Percentiles rank a stretch among this genome's conserved stretches.
phyloP scores from a whole-genome alignment of 2,888 invertebrate genomes.

The Oligia latruncula region DNA sequence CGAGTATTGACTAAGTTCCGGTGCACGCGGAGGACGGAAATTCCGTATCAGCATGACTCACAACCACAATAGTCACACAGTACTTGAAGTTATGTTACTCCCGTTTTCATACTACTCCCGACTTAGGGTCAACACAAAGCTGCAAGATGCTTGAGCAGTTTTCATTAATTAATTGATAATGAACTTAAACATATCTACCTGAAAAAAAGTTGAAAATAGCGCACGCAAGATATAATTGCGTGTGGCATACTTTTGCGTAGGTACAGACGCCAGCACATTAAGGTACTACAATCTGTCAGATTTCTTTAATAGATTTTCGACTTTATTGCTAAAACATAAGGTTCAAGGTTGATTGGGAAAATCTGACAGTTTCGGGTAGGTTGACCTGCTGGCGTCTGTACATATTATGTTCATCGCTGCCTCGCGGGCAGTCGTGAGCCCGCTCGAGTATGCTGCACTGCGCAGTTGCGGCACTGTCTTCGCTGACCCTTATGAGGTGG shows the following conservation, averaged over 20 bases:
- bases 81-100: background rate
- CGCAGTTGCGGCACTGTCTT: background rate
- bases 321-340: too few relatives aligned
- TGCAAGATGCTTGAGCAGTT: background rate
- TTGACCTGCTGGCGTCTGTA: too few relatives aligned
- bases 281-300: too few relatives aligned
- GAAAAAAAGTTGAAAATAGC: background rate
- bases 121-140: background rate
- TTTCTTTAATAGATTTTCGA: too few relatives aligned
- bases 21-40: constrained; percentile 10
- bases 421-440: background rate
- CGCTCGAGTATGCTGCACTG: background rate
- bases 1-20: constrained; percentile 5
- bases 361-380: too few relatives aligned
- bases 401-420: background rate
- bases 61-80: background rate
- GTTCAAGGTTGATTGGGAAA: too few relatives aligned
- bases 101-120: background rate
- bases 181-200: background rate
- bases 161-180: background rate
- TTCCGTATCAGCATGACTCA: constrained; percentile 22
- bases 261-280: too few relatives aligned
- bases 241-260: background rate
- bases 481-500: background rate
- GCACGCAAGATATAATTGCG: background rate